Evolutionary conservation across 2,888 invertebrate genomes (phyloP).

Genomic region (Euzophera pinguis): DNA sequence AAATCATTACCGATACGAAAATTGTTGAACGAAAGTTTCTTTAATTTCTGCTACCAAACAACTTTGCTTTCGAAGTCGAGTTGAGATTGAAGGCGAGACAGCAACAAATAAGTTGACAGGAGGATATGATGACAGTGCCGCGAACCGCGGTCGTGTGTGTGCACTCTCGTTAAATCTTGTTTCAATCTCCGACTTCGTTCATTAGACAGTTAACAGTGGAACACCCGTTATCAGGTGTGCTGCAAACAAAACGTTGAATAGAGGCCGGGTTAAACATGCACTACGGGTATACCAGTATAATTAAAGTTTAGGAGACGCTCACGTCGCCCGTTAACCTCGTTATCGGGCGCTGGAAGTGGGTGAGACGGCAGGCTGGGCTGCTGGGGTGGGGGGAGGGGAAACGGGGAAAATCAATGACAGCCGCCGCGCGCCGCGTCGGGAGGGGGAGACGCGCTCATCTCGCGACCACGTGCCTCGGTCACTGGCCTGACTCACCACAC

Average conservation of each 20-base stretch:
- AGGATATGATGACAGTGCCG: background rate
- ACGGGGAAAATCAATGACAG: constrained; percentile 79
- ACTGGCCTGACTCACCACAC: constrained; percentile 62
- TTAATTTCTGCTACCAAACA: too few relatives aligned
- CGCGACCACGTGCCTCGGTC: constrained; percentile 77
- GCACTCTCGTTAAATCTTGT: constrained; percentile 30
- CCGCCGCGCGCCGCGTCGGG: constrained; percentile 77
- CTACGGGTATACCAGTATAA: constrained; percentile 78
- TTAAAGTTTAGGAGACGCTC: constrained; percentile 80
- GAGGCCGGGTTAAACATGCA: constrained; percentile 77
- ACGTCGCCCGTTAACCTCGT: constrained; percentile 81
- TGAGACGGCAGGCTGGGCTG: constrained; percentile 72
- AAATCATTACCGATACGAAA: too few relatives aligned
- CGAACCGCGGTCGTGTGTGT: constrained; percentile 21
- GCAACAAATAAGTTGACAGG: background rate
- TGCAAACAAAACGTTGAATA: constrained; percentile 74
- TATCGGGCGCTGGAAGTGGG: constrained; percentile 80
- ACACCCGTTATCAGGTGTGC: constrained; percentile 72
- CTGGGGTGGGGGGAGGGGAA: constrained; percentile 59
- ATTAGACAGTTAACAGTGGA: constrained; percentile 62
- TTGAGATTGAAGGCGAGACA: background rate
- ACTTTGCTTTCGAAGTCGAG: background rate
- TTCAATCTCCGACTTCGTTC: constrained; percentile 55
- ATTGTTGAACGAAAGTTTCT: too few relatives aligned
- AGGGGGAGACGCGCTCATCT: constrained; percentile 74